These are phyloP conservation scores for Poeciliopsis turrubarensis DNA, from an alignment of 2,113 vertebrate species.

Conservation along the genomic window DNA sequence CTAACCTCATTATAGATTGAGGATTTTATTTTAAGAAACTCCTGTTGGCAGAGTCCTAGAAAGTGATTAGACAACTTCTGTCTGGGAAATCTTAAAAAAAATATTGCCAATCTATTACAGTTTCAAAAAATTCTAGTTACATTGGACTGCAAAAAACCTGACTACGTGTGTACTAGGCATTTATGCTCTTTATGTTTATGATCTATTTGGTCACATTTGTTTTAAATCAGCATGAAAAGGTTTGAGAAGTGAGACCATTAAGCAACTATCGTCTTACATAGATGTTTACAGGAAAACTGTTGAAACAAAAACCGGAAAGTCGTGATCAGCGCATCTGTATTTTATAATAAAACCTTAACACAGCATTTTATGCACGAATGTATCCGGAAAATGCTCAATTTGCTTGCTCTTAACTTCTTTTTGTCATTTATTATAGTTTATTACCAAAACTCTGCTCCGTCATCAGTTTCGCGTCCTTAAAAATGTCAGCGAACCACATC, in stretches of 20 bases:
- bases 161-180: too few relatives aligned
- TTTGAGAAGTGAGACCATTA: neutral
- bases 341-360: neutral
- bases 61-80: neutral
- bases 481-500: neutral
- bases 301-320: neutral
- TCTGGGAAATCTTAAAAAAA: neutral
- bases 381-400: neutral
- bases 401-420: too few relatives aligned
- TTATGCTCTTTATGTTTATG: too few relatives aligned
- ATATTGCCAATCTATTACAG: neutral
- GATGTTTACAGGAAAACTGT: too few relatives aligned
- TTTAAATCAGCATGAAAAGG: neutral
- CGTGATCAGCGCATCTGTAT: neutral
- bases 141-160: neutral
- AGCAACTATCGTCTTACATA: neutral
- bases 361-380: neutral
- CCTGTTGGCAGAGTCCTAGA: neutral
- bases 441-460: neutral
- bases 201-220: neutral
- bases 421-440: neutral
- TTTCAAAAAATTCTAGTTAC: neutral
- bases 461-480: neutral
- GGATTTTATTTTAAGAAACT: neutral
- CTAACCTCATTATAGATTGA: neutral